phyloP scores from a whole-genome alignment of 2,888 invertebrate genomes.

The Griposia aprilina region DNA sequence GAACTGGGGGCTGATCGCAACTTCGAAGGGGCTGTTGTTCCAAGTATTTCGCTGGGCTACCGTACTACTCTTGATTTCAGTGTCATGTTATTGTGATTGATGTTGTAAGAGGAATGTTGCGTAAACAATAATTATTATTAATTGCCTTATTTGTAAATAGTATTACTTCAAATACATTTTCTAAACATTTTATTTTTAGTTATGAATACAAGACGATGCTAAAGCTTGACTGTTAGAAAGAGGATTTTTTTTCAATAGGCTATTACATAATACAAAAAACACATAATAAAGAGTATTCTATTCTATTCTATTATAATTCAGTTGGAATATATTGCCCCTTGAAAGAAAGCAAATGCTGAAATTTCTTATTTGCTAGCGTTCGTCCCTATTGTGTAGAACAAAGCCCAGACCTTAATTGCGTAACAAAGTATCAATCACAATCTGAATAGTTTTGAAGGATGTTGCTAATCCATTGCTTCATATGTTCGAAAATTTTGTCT shows the following conservation, averaged over 20 bases:
- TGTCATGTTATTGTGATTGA: conserved; percentile 43
- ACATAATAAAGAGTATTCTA: too few relatives aligned
- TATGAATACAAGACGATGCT: background rate
- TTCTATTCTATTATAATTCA: background rate
- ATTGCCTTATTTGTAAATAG: conserved; percentile 1
- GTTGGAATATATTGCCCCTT: background rate
- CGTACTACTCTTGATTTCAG: conserved; percentile 35
- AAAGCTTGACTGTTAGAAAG: background rate
- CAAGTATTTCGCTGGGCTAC: conserved; percentile 13
- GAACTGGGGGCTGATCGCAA: conserved; percentile 32
- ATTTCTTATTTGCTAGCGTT: background rate
- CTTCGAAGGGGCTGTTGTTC: conserved; percentile 24
- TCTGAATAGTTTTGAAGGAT: too few relatives aligned
- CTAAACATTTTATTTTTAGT: background rate
- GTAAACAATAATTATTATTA: conserved; percentile 38
- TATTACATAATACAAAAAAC: too few relatives aligned
- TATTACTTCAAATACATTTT: background rate
- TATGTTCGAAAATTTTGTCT: too few relatives aligned
- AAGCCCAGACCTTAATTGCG: too few relatives aligned
- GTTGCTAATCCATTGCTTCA: too few relatives aligned
- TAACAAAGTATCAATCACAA: too few relatives aligned
- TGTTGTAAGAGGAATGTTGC: conserved; percentile 17
- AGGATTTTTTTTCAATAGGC: background rate
- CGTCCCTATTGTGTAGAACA: background rate
- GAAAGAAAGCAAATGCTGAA: background rate